Evolutionary conservation across 2,888 invertebrate species (phyloP).

Genomic region (Aporophyla nigra): DNA sequence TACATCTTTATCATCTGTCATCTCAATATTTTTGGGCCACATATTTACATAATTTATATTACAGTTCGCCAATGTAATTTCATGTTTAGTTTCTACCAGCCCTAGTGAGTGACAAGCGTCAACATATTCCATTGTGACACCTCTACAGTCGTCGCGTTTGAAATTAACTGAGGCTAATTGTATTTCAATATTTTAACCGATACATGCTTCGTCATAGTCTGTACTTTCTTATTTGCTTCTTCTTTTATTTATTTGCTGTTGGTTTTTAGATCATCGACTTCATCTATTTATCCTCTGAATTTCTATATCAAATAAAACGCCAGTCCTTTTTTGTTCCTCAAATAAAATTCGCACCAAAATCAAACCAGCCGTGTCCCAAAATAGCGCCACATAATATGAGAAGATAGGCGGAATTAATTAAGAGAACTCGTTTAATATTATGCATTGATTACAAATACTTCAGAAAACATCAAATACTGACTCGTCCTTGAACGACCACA

Average conservation of each 20-base stretch:
- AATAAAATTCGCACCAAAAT: neutral
- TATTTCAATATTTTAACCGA: conserved; percentile 55
- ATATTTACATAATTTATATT: neutral
- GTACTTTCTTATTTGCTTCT: conserved; percentile 48
- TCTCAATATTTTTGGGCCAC: neutral
- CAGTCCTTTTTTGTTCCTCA: neutral
- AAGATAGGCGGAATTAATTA: neutral
- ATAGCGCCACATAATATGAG: neutral
- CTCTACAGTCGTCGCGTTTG: conserved; percentile 50
- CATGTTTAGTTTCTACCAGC: conserved; percentile 29
- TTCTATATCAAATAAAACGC: neutral
- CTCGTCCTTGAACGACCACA: conserved; percentile 46
- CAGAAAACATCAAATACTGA: conserved; percentile 42
- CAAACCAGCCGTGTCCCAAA: neutral
- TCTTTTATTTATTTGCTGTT: conserved; percentile 12
- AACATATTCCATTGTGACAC: conserved; percentile 60
- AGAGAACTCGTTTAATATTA: conserved; percentile 32
- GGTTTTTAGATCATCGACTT: conserved; percentile 2
- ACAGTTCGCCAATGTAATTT: neutral
- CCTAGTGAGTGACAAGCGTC: conserved; percentile 49
- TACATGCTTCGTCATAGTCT: conserved; percentile 27
- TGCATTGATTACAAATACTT: conserved; percentile 46
- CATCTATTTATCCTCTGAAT: conserved; percentile 3
- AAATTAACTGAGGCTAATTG: conserved; percentile 57
- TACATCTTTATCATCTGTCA: neutral